phyloP scores from a whole-genome alignment of 1,140 invertebrate species.

The Antheraea mylitta region DNA sequence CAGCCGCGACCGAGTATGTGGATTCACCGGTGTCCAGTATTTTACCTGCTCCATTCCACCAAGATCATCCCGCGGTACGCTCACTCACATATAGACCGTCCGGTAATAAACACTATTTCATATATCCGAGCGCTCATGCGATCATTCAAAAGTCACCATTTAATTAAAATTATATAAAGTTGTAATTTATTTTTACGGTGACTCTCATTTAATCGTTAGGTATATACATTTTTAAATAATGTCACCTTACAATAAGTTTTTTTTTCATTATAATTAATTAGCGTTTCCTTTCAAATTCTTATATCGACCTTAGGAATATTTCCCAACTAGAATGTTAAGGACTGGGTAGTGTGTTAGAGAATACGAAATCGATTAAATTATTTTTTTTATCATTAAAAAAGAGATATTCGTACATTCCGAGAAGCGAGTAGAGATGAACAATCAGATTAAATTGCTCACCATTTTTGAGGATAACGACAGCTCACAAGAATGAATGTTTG shows the following conservation, averaged over 20 bases:
- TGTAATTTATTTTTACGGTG: no score
- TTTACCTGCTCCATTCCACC: conserved; percentile 33
- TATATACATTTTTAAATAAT: no score
- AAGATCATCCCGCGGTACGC: background rate
- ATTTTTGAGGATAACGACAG: conserved; percentile 23
- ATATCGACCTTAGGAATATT: no score
- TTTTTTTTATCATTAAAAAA: background rate
- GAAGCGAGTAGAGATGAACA: conserved; percentile 21
- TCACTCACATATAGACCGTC: background rate
- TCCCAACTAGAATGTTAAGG: no score
- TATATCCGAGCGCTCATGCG: background rate
- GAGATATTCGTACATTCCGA: conserved; percentile 13
- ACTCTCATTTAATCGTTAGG: no score
- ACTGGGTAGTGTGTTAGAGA: no score
- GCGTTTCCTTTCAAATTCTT: no score
- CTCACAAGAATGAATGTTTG: conserved; percentile 24
- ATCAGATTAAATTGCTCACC: conserved; percentile 26
- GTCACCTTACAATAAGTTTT: no score
- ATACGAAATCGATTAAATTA: no score
- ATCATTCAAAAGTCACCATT: background rate
- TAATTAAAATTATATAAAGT: no score
- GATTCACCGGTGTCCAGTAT: conserved; percentile 47
- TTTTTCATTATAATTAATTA: no score
- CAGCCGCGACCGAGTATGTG: conserved; percentile 49
- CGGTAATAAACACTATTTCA: background rate